phyloP scores from a whole-genome alignment of 1,140 invertebrate genomes.

The Hyles vespertilio region DNA sequence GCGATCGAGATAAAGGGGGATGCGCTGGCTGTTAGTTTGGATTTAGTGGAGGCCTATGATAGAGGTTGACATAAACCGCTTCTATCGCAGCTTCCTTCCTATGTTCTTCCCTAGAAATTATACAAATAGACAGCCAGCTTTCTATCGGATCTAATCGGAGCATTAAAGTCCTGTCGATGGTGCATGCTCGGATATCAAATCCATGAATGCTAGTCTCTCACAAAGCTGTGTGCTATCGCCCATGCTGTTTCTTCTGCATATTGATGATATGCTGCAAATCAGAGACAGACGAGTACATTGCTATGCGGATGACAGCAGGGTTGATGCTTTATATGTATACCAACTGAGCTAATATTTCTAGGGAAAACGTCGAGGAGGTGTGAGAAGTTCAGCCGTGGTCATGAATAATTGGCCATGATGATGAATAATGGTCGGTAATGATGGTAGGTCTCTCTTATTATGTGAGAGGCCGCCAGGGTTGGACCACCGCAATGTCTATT shows the following conservation, averaged over 20 bases:
- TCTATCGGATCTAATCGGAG: slow-evolving; percentile 7
- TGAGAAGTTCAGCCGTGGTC: not conserved
- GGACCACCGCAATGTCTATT: no score
- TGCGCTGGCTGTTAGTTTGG: no score
- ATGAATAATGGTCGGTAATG: no score
- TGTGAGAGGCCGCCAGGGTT: no score
- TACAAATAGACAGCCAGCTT: slow-evolving; percentile 16
- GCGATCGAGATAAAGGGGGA: no score
- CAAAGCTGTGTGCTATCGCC: slow-evolving; percentile 11
- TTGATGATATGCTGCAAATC: slow-evolving; percentile 10
- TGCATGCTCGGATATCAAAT: not conserved
- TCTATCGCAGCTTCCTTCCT: slow-evolving; percentile 26
- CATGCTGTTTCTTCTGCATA: slow-evolving; percentile 11
- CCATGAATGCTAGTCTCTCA: slow-evolving; percentile 6
- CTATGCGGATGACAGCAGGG: slow-evolving; percentile 4
- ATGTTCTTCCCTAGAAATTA: slow-evolving; percentile 14
- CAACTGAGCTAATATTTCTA: not conserved
- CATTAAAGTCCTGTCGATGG: slow-evolving; percentile 10
- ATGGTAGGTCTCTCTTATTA: no score
- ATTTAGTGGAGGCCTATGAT: not conserved
- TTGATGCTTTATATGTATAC: not conserved
- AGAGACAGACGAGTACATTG: slow-evolving; percentile 6
- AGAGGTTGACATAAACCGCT: slow-evolving; percentile 23
- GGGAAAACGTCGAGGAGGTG: not conserved
- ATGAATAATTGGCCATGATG: no score